These are phyloP conservation scores for Clarias gariepinus DNA, from an alignment of 2,113 vertebrate species.

Conservation along the genomic window DNA sequence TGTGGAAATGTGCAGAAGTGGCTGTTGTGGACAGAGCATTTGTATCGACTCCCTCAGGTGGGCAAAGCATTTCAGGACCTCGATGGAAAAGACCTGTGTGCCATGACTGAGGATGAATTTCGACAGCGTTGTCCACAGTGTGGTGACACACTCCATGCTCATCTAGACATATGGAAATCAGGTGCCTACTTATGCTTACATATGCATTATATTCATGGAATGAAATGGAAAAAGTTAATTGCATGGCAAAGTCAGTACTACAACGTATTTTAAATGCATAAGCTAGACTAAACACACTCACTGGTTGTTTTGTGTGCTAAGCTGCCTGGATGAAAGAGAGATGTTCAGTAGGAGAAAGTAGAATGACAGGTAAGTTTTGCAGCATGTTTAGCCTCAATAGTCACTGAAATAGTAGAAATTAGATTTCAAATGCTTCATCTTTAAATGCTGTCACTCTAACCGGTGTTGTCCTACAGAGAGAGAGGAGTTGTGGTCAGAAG, in stretches of 20 bases:
- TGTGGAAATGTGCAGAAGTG: conserved; percentile 92
- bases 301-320: conserved; percentile 60
- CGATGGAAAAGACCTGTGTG: conserved; percentile 87
- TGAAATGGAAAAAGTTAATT: not conserved
- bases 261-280: not conserved
- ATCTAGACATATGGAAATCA: conserved; percentile 98
- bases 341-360: conserved; percentile 69
- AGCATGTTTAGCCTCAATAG: not conserved
- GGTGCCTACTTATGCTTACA: conserved; percentile 69
- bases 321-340: conserved; percentile 97
- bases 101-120: conserved; percentile 93
- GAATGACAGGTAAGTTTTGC: conserved; percentile 60
- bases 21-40: conserved; percentile 96
- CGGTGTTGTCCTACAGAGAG: conserved; percentile 53
- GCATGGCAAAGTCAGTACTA: not conserved
- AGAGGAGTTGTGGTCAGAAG: conserved; percentile 85
- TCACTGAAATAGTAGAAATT: not conserved
- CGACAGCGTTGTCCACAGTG: conserved; percentile 84
- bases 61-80: conserved; percentile 92
- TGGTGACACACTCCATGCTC: conserved; percentile 90
- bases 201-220: not conserved
- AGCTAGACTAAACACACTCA: not conserved
- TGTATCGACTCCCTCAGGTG: conserved; percentile 88
- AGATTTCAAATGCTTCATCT: not conserved
- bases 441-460: not conserved